Percentiles rank a stretch among this genome's conserved stretches.
Conservation (phyloP, 2,113 vertebrate species). For the Junco hyemalis region DNA sequence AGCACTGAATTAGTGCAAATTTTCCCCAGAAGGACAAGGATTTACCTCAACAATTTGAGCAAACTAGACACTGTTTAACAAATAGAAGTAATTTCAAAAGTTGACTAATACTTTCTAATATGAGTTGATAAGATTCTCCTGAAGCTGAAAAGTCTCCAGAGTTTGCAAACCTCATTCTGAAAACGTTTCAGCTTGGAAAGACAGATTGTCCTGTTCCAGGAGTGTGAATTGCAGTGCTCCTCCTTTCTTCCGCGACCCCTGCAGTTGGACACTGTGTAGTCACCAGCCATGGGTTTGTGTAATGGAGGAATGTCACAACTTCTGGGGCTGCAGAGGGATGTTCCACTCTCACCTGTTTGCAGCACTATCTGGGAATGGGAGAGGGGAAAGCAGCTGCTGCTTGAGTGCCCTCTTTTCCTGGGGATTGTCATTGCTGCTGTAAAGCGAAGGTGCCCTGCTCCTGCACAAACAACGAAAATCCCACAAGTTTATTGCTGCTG, state of each 20-base stretch:
- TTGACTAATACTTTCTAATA: background rate
- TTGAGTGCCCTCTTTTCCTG: background rate
- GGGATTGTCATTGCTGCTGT: background rate
- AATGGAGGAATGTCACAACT: background rate
- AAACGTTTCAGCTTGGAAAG: background rate
- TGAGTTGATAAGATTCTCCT: background rate
- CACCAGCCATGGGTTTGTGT: background rate
- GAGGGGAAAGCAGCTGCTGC: background rate
- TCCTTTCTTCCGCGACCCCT: background rate
- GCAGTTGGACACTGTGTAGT: fast-evolving
- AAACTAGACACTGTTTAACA: background rate
- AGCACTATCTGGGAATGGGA: background rate
- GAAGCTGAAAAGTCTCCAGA: background rate
- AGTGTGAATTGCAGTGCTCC: background rate
- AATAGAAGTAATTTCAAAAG: background rate
- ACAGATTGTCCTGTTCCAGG: background rate
- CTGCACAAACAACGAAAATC: background rate
- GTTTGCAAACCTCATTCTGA: background rate
- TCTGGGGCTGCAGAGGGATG: background rate
- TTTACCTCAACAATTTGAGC: background rate
- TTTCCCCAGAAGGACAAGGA: background rate
- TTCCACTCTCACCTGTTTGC: background rate
- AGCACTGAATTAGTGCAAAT: background rate
- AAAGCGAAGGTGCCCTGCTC: fast-evolving
- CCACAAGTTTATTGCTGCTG: fast-evolving